A percentile compares a stretch with the other conserved stretches of the same genome.
phyloP scores from a whole-genome alignment of 2,888 invertebrate species.

The Ptilodon capucinus region DNA sequence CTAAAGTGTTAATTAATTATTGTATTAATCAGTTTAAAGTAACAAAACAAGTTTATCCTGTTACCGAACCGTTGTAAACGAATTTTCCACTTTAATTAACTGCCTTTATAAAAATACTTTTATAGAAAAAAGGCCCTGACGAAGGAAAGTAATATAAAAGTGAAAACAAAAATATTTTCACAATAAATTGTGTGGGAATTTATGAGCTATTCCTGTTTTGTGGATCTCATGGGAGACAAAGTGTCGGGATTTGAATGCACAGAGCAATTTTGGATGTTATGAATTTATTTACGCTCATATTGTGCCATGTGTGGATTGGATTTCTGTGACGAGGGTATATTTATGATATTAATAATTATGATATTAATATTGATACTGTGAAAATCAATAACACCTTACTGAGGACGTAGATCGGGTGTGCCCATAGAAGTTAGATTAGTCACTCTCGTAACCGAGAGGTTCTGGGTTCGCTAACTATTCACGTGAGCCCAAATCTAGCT shows the following conservation, averaged over 20 bases:
- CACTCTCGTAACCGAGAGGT: no score
- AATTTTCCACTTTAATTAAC: constrained; percentile 18
- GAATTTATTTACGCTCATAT: constrained; percentile 3
- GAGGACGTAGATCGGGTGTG: no score
- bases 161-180: constrained; percentile 13
- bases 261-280: constrained; percentile 21
- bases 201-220: constrained; percentile 18
- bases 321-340: constrained; percentile 7
- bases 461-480: no score
- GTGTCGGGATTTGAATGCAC: constrained; percentile 10
- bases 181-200: constrained; percentile 7
- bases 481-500: no score
- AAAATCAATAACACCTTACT: no score
- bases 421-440: no score
- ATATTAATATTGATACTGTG: no score
- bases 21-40: constrained; percentile 20
- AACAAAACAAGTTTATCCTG: constrained; percentile 16
- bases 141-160: not conserved
- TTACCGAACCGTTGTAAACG: constrained; percentile 16
- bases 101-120: constrained; percentile 7
- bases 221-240: constrained; percentile 13
- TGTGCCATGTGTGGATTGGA: constrained; percentile 14
- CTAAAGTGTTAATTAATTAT: constrained; percentile 19
- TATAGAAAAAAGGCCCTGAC: not conserved
- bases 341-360: not conserved